A percentile compares a stretch with the other conserved stretches of the same genome.
phyloP scores from a whole-genome alignment of 23 tunicate species.

The Ciona savignyi region DNA sequence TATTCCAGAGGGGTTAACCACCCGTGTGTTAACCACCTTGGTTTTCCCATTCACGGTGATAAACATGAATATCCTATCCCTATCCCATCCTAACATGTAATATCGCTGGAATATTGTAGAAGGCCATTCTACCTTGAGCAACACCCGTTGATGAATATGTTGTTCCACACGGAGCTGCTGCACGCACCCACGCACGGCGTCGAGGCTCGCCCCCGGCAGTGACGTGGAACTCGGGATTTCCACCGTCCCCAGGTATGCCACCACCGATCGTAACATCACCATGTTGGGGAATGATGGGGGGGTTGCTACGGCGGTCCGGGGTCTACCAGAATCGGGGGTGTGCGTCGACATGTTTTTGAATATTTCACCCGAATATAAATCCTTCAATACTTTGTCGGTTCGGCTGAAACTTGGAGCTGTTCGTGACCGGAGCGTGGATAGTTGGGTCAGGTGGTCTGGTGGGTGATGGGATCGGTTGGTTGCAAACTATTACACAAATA shows the following conservation, averaged over 20 bases:
- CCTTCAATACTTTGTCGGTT: conserved; percentile 58
- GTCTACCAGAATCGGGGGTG: background rate
- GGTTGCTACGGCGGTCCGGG: background rate
- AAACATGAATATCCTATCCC: too few relatives aligned
- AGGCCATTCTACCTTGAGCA: conserved; percentile 54
- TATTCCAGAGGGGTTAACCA: too few relatives aligned
- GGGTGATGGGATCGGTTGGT: too few relatives aligned
- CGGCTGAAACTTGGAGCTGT: conserved; percentile 13
- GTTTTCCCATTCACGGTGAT: too few relatives aligned
- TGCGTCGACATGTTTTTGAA: conserved; percentile 36
- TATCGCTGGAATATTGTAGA: too few relatives aligned
- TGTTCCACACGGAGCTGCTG: conserved; percentile 61
- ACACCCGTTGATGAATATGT: conserved; percentile 72
- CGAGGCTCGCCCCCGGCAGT: conserved; percentile 28
- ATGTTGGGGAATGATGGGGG: background rate
- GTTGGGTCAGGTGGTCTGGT: background rate
- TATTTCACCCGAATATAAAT: conserved; percentile 48
- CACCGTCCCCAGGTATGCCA: conserved; percentile 73
- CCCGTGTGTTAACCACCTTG: too few relatives aligned
- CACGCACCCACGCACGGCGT: conserved; percentile 36
- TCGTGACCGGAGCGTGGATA: background rate
- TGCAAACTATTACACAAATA: too few relatives aligned
- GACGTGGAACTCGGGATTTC: conserved; percentile 7
- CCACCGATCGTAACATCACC: conserved; percentile 49
- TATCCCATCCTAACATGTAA: too few relatives aligned